These are phyloP conservation scores for Pogonomyrmex barbatus DNA, from an alignment of 1,140 invertebrate genomes.

Conservation along the genomic window DNA sequence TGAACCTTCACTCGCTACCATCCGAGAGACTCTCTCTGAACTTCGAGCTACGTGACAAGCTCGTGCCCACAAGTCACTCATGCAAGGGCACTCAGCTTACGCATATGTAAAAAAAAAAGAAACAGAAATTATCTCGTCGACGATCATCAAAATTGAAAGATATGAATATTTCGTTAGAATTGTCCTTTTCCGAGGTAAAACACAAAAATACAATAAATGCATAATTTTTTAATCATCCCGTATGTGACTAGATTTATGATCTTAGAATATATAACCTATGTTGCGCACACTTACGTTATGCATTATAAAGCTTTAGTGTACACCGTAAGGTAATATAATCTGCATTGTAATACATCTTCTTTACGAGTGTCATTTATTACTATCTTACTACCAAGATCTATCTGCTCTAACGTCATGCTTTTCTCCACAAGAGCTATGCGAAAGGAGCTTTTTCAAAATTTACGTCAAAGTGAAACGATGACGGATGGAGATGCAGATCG, in stretches of 20 bases:
- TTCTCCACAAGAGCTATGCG: constrained; percentile 8
- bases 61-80: constrained; percentile 1
- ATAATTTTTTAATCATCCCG: constrained; percentile 55
- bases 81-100: neutral
- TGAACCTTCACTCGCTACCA: constrained; percentile 30
- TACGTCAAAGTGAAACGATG: constrained; percentile 45
- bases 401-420: constrained; percentile 44
- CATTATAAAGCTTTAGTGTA: constrained; percentile 11
- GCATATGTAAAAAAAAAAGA: constrained; percentile 13
- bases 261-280: neutral
- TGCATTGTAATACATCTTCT: constrained; percentile 51
- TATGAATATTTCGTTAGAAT: neutral
- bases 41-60: constrained; percentile 7
- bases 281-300: neutral
- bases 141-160: neutral
- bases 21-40: constrained; percentile 5
- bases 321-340: constrained; percentile 30
- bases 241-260: constrained; percentile 29
- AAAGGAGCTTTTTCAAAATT: constrained; percentile 37
- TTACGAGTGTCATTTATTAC: constrained; percentile 53
- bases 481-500: constrained; percentile 53
- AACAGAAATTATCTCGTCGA: neutral
- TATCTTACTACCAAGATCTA: constrained; percentile 10
- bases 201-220: neutral
- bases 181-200: neutral